Evolutionary conservation across 2,888 invertebrate species (phyloP), one percentile per base, ranked within the genome.

Genomic region (Lasioglossum zephyrum): DNA sequence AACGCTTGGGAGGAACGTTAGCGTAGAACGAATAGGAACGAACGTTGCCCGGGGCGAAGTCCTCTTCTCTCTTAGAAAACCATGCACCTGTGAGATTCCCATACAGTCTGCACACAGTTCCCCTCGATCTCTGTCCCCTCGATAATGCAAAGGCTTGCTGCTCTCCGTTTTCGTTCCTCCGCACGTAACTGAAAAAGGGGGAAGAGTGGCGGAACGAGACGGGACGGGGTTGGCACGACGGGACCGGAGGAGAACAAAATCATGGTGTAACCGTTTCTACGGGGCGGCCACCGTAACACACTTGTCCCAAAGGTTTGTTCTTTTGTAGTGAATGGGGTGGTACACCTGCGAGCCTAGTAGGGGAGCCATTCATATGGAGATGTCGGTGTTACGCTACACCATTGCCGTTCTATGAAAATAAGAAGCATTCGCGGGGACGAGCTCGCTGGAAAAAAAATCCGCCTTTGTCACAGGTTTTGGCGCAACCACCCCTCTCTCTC

Each of bases 51-150:
- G 73, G 84, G 90, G 91, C 91, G 75, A 87, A 88, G 89, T 90
- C 88, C 91, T 92, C 85, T 79, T 80, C 86, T 85, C 92, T 92
- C 93, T 93, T 92, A 92, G 91, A 93, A 93, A 93, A 93, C 87
- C 91, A 91, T 93, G 90, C 95, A 95, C 95, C 95, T 95, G 95
- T 94, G 94, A 93, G 94, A 95, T 95, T 95, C 95, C 94, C 95
- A 94, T 93, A 93, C 91, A 92, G 87, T 89, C 87, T 73, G 81
- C 88, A 75, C 84, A 81, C 88, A 82, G 89, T 85, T 89, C 89
- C 86, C 92, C 90, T 89, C 90, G 90, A 89, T 92, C 88, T 90
- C 82, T 89, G 89, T 86, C 92, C 93, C 93, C 91, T 91, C 89
- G 87, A 91, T 89, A 92, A 91, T 91, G 90, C 90, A 90, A 90